phyloP scores from a whole-genome alignment of 2,113 vertebrate species.

The Tenrec ecaudatus region DNA sequence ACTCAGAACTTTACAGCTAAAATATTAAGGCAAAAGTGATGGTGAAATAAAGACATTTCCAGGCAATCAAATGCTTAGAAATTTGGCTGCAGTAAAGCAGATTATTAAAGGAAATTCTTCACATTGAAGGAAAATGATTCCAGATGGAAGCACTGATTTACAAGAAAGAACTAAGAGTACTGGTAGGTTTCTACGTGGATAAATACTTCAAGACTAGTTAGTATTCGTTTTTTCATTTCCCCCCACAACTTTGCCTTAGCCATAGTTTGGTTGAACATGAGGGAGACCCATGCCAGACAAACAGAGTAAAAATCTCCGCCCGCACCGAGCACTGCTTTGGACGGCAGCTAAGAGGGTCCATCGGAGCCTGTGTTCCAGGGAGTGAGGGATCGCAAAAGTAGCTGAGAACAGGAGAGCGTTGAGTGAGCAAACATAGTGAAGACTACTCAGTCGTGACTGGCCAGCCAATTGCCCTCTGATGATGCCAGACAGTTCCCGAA shows the following conservation, averaged over 20 bases:
- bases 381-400: background rate
- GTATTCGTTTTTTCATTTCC: background rate
- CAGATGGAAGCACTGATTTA: background rate
- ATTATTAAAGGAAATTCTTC: constrained; percentile 35
- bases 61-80: constrained; percentile 40
- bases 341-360: background rate
- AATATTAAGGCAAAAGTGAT: background rate
- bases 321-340: background rate
- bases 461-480: background rate
- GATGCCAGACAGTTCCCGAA: background rate
- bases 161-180: background rate
- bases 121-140: constrained; percentile 15
- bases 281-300: background rate
- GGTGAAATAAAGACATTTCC: constrained; percentile 53
- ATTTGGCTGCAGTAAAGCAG: constrained; percentile 9
- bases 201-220: background rate
- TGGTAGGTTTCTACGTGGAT: background rate
- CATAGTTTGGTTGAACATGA: background rate
- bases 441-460: background rate
- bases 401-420: background rate
- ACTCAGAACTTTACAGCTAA: constrained; percentile 31
- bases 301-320: background rate
- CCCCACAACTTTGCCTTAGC: background rate
- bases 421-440: background rate
- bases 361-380: background rate